Conservation (phyloP, 1,140 invertebrate genomes). For the Euura saliciscinereae region DNA sequence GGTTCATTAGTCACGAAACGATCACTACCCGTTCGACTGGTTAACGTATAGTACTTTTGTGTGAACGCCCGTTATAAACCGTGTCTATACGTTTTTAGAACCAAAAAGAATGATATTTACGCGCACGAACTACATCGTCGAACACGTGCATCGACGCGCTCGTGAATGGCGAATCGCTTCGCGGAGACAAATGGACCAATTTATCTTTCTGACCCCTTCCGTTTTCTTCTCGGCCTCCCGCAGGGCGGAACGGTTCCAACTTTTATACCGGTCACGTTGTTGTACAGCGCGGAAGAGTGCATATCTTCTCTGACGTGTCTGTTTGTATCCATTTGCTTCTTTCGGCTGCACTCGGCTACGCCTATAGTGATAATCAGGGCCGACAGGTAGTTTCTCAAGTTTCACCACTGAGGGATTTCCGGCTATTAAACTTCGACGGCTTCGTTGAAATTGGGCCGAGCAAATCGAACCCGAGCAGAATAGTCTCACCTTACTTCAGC, state of each 20-base stretch:
- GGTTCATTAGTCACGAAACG: no score
- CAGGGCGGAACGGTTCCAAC: no score
- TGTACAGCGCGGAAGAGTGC: no score
- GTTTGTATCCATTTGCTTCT: no score
- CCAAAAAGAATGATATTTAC: background rate
- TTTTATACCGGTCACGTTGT: no score
- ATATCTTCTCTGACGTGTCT: no score
- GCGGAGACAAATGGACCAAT: conserved; percentile 5
- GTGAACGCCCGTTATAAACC: no score
- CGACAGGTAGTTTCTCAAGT: background rate
- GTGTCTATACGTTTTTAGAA: no score
- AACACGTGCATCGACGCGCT: background rate
- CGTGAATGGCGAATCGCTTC: background rate
- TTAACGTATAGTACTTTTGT: no score
- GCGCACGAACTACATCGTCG: background rate
- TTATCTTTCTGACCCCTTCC: background rate
- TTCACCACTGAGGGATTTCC: background rate
- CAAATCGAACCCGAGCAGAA: background rate
- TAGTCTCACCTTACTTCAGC: background rate
- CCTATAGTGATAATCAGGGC: background rate
- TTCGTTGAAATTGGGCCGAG: background rate
- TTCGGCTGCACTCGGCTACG: background rate
- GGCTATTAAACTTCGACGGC: background rate
- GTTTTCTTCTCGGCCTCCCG: background rate
- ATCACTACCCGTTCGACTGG: no score